A percentile compares a stretch with the other conserved stretches of the same genome.
Evolutionary conservation across 1,140 invertebrate genomes (phyloP).

Genomic region (Agrilus planipennis): DNA sequence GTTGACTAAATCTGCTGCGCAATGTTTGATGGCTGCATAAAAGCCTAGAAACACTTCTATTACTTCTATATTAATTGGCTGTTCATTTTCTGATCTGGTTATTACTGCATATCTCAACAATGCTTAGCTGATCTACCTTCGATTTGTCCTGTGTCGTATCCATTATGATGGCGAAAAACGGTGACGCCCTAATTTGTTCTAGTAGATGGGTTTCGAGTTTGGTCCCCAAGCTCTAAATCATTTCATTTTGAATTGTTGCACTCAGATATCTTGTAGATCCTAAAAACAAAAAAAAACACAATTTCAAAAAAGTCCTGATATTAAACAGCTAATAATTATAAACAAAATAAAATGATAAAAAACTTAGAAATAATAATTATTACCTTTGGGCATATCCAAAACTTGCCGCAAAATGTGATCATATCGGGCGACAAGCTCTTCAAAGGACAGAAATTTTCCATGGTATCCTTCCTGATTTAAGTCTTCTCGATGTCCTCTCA

Average conservation of each 20-base stretch:
- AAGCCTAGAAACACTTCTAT: neutral
- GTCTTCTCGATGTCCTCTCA: slow-evolving; percentile 8
- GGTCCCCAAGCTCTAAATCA: slow-evolving; percentile 19
- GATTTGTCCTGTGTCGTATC: slow-evolving; percentile 23
- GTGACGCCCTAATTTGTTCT: slow-evolving; percentile 18
- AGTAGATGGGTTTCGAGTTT: slow-evolving; percentile 14
- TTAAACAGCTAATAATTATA: too few relatives aligned
- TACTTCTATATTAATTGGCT: neutral
- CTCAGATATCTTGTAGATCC: slow-evolving; percentile 8
- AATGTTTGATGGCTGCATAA: neutral
- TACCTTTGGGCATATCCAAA: slow-evolving; percentile 7
- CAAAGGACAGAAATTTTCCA: slow-evolving; percentile 3
- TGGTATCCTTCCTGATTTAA: slow-evolving; percentile 6
- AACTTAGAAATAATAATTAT: slow-evolving; percentile 6
- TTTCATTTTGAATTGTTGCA: slow-evolving; percentile 12
- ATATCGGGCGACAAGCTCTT: neutral
- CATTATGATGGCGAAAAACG: slow-evolving; percentile 23
- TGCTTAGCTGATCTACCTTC: neutral
- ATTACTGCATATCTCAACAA: neutral
- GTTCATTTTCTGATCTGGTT: neutral
- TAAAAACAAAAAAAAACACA: slow-evolving; percentile 7
- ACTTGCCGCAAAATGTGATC: slow-evolving; percentile 8
- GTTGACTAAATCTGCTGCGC: neutral
- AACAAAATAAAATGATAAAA: slow-evolving; percentile 3
- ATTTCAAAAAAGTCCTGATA: too few relatives aligned